phyloP scores from a whole-genome alignment of 2,797 vertebrate genomes.

The Heteromormyrus szaboi region DNA sequence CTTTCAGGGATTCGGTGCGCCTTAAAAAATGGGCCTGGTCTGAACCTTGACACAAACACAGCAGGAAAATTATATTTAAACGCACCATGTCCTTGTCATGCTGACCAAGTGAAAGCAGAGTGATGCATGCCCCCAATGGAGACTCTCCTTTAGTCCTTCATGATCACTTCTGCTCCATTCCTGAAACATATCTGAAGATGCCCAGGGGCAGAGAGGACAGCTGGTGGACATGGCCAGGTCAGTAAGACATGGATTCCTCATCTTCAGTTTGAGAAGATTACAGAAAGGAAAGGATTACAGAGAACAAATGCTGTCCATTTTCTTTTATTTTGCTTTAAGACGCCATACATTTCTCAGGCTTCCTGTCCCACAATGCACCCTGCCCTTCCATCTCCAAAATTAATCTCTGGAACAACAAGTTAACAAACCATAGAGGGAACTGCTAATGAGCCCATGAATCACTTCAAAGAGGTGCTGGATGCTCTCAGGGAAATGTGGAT shows the following conservation, averaged over 20 bases:
- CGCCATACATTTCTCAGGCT: background rate
- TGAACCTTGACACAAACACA: background rate
- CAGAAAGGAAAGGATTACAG: background rate
- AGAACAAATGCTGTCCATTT: background rate
- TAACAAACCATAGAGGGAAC: constrained; percentile 2
- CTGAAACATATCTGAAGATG: background rate
- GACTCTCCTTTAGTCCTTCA: background rate
- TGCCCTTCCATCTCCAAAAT: background rate
- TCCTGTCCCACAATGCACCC: background rate
- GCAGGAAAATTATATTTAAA: background rate
- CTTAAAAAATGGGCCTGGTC: background rate
- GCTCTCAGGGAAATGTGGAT: background rate
- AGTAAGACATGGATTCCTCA: background rate
- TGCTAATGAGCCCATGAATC: constrained; percentile 4
- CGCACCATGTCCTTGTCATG: background rate
- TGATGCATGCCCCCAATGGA: too few relatives aligned
- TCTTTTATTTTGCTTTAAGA: background rate
- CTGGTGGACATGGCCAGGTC: background rate
- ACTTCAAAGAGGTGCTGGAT: background rate
- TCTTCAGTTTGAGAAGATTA: background rate
- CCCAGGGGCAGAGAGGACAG: background rate
- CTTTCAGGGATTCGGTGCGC: background rate
- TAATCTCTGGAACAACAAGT: constrained; percentile 7
- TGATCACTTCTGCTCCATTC: background rate
- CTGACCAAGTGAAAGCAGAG: background rate